These are phyloP conservation scores for Alloplasta piceator DNA, from an alignment of 2,888 invertebrate species.

Conservation along the genomic window DNA sequence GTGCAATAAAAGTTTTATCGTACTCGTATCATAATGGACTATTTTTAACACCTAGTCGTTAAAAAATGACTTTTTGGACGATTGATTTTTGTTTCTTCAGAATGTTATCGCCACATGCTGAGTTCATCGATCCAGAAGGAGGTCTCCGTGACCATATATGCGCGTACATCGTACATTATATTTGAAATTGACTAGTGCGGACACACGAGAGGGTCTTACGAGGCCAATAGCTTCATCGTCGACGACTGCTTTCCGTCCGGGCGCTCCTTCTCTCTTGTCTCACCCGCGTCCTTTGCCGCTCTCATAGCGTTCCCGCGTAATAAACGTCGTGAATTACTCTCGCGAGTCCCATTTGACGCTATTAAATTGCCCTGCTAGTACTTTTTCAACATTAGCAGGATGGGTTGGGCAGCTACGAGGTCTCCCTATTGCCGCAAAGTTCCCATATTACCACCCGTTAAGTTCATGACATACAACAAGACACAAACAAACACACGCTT, in stretches of 20 bases:
- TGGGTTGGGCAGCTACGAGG: conserved; percentile 66
- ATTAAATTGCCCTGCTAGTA: conserved; percentile 68
- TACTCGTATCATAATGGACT: too few species aligned
- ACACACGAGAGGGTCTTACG: conserved; percentile 31
- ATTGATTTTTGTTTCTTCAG: conserved; percentile 17
- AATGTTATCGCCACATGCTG: background rate
- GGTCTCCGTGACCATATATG: background rate
- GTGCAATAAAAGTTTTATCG: too few species aligned
- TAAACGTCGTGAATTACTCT: conserved; percentile 54
- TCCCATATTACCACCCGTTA: conserved; percentile 66
- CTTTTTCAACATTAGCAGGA: conserved; percentile 70
- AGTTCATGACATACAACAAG: background rate
- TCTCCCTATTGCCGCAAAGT: conserved; percentile 65
- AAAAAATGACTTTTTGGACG: conserved; percentile 25
- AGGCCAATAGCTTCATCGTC: conserved; percentile 55
- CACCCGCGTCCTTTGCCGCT: background rate
- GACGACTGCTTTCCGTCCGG: conserved; percentile 50
- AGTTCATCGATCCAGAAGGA: conserved; percentile 13
- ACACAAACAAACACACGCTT: conserved; percentile 30
- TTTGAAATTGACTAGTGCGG: conserved; percentile 25
- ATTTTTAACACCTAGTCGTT: too few species aligned
- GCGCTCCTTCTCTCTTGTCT: conserved; percentile 47
- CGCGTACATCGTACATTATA: background rate
- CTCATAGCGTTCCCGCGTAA: conserved; percentile 34
- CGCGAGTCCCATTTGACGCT: conserved; percentile 65